Conservation (phyloP, 2,113 vertebrate species). For the Gymnarchus niloticus region DNA sequence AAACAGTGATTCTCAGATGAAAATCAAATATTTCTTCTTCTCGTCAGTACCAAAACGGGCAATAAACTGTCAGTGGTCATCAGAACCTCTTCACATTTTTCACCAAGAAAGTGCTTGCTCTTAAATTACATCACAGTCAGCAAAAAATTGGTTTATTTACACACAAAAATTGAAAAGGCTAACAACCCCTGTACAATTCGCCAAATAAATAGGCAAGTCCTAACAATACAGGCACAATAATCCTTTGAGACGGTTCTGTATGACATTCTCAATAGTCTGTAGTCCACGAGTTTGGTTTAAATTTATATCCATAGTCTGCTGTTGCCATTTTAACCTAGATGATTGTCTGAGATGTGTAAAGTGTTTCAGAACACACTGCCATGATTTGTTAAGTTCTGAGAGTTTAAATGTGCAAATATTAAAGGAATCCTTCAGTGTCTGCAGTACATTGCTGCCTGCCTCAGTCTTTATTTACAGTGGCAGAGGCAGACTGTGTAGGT, state of each 20-base stretch:
- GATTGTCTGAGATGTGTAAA: slow-evolving; percentile 51
- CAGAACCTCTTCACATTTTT: slow-evolving; percentile 60
- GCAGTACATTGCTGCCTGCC: slow-evolving; percentile 41
- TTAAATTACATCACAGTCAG: slow-evolving; percentile 30
- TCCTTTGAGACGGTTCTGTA: slow-evolving; percentile 47
- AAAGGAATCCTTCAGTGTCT: slow-evolving; percentile 46
- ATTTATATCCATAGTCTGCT: slow-evolving; percentile 47
- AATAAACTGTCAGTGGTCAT: slow-evolving; percentile 38
- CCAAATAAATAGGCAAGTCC: slow-evolving; percentile 56
- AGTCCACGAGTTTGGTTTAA: slow-evolving; percentile 52
- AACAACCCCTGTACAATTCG: slow-evolving; percentile 47
- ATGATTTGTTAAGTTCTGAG: slow-evolving; percentile 25
- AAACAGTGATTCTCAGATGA: slow-evolving; percentile 41
- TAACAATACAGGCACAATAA: slow-evolving; percentile 63
- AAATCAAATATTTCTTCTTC: slow-evolving; percentile 37
- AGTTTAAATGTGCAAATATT: slow-evolving; percentile 71
- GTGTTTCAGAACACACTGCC: slow-evolving; percentile 23
- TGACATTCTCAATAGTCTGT: slow-evolving; percentile 37
- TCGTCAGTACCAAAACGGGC: slow-evolving; percentile 57
- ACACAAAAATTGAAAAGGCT: slow-evolving; percentile 48
- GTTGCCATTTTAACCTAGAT: slow-evolving; percentile 30
- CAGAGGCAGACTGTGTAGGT: slow-evolving; percentile 74
- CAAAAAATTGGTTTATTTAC: slow-evolving; percentile 50
- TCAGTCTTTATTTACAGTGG: slow-evolving; percentile 53
- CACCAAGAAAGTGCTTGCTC: slow-evolving; percentile 57